Base-by-base conservation (phyloP, 2,113 vertebrate genomes). In the Coryphaenoides rupestris region DNA sequence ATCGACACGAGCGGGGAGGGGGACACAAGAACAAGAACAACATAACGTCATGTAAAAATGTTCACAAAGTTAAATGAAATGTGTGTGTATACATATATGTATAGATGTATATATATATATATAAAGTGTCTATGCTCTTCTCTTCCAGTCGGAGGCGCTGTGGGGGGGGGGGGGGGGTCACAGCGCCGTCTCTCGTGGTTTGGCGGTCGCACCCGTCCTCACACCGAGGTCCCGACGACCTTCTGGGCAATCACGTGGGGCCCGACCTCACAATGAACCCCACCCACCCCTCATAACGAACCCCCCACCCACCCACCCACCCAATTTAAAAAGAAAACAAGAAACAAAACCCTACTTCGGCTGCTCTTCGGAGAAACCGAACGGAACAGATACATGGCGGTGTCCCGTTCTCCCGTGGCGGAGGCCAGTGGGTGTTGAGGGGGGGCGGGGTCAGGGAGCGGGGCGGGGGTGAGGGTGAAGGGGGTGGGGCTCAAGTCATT, bases 71-170 rank as follows among this genome's bases (percentile, higher is more conserved):
- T 65, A 62, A 78, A 75, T 65, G 66, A 78, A 79, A 79, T 69
- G 47, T 50, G n/a, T 17, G n/a, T n/a, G n/a, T n/a, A n/a, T n/a
- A n/a, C n/a, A n/a, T n/a, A n/a, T n/a, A n/a, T n/a, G n/a, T n/a
- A n/a, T n/a, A n/a, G n/a, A n/a, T n/a, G n/a, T n/a, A n/a, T n/a
- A n/a, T n/a, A n/a, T n/a, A n/a, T n/a, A 73, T 74, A 79, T 84
- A 83, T 87, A 87, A 73, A 83, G 85, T 84, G 75, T 82, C 74
- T 84, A 83, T 83, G 75, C 78, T 81, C 63, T 80, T 63, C 13
- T 61, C 69, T 53, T 76, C 75, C 63, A 46, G 66, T 63, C 58
- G 17, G 71, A 33, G 40, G 58, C 72, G 65, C 62, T 40, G 47
- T 62, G 26, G 52, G 59, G 60, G 65, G 67, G 74, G 74, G 26